phyloP scores from a whole-genome alignment of 2,888 invertebrate species.

The Hypolimnas misippus region DNA sequence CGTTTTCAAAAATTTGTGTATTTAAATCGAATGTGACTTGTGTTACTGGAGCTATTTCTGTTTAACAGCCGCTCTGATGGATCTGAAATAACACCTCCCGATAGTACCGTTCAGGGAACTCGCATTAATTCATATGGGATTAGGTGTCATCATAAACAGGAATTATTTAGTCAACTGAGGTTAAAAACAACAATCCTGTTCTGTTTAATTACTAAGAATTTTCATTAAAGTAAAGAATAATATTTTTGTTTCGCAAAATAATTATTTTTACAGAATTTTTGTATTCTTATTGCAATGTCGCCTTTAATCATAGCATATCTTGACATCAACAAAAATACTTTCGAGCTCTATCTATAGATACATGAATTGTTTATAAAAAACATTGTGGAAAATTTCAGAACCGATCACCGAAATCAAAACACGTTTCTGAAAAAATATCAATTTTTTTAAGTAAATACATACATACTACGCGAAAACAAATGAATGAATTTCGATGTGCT shows the following conservation, averaged over 20 bases:
- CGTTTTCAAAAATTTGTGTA: conserved; percentile 83
- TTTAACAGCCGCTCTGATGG: conserved; percentile 77
- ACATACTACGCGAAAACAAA: too few species aligned
- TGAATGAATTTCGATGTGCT: too few species aligned
- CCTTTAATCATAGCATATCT: too few species aligned
- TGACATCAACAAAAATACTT: too few species aligned
- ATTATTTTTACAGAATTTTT: background rate
- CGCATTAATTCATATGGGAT: conserved; percentile 82
- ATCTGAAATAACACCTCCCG: conserved; percentile 76
- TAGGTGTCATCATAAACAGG: conserved; percentile 84
- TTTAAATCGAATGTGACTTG: conserved; percentile 83
- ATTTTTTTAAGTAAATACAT: too few species aligned
- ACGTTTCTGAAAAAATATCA: too few species aligned
- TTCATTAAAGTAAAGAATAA: background rate
- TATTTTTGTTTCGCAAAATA: background rate
- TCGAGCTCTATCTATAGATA: too few species aligned
- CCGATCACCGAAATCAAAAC: too few species aligned
- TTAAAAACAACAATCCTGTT: conserved; percentile 75
- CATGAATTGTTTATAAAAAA: too few species aligned
- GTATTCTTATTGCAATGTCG: background rate
- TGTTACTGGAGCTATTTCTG: conserved; percentile 78
- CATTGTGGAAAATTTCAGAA: too few species aligned
- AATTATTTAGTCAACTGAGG: conserved; percentile 82
- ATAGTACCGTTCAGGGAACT: conserved; percentile 72
- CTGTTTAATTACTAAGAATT: conserved; percentile 58